Evolutionary conservation across 2,797 vertebrate genomes (phyloP).

Genomic region (Urosaurus nigricauda): DNA sequence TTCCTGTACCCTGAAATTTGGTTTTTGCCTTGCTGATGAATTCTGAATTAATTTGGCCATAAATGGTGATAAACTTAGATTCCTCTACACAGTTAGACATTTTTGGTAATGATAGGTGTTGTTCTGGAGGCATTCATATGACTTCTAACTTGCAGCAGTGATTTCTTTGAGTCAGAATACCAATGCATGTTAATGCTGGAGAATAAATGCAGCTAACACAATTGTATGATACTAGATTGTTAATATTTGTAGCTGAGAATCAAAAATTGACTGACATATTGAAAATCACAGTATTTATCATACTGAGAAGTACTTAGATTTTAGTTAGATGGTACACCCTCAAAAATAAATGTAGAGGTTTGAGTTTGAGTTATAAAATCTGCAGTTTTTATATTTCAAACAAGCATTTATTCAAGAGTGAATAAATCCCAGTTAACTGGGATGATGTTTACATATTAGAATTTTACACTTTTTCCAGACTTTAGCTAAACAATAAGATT

Average conservation of each 20-base stretch:
- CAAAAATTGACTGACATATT: slow-evolving; percentile 26
- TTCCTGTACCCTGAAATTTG: background rate
- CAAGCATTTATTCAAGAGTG: slow-evolving; percentile 46
- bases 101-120: slow-evolving; percentile 1
- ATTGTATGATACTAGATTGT: background rate
- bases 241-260: background rate
- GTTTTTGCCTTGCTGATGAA: background rate
- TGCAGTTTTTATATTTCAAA: slow-evolving; percentile 60
- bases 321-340: slow-evolving; percentile 50
- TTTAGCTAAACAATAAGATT: slow-evolving; percentile 63
- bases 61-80: background rate
- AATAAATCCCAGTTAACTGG: slow-evolving; percentile 3
- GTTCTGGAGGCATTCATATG: background rate
- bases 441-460: background rate
- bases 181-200: background rate
- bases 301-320: slow-evolving; percentile 45
- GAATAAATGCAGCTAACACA: slow-evolving; percentile 26
- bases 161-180: background rate
- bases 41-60: background rate
- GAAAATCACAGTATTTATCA: slow-evolving; percentile 6
- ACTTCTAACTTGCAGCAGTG: background rate
- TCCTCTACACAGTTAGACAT: background rate
- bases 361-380: slow-evolving; percentile 34
- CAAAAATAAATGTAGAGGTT: slow-evolving; percentile 63
- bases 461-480: background rate